These are phyloP conservation scores for Tiphia femorata DNA, from an alignment of 2,888 invertebrate genomes.

Conservation along the genomic window DNA sequence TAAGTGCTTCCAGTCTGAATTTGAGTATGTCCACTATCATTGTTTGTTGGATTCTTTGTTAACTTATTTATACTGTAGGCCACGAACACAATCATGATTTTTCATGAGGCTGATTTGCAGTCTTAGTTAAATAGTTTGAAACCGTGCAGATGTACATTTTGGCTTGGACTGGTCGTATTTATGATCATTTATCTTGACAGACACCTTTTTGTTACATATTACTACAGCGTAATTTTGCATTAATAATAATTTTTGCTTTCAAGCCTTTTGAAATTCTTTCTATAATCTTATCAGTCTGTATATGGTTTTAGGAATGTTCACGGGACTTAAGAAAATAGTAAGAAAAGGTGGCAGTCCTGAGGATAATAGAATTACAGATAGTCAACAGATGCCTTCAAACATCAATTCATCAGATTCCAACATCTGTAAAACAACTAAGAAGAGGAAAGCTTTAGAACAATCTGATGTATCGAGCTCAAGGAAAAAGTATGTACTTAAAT, in stretches of 20 bases:
- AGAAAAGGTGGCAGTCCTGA: conserved; percentile 73
- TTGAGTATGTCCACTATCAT: conserved; percentile 49
- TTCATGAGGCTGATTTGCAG: no score
- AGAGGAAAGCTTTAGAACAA: conserved; percentile 75
- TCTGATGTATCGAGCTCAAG: conserved; percentile 75
- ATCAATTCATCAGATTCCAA: conserved; percentile 70
- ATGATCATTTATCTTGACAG: background rate
- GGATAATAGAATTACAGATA: conserved; percentile 36
- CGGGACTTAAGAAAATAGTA: conserved; percentile 83
- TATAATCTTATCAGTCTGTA: no score
- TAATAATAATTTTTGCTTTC: no score
- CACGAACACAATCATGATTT: no score
- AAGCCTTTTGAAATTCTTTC: no score
- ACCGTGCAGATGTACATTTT: no score
- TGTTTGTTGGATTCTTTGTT: conserved; percentile 13
- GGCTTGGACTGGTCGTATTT: background rate
- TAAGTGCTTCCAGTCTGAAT: conserved; percentile 55
- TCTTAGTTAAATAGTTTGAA: no score
- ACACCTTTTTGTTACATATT: conserved; percentile 19
- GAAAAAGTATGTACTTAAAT: conserved; percentile 73
- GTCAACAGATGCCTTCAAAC: conserved; percentile 34
- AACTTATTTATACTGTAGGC: background rate
- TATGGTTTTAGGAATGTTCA: conserved; percentile 80
- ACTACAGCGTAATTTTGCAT: no score
- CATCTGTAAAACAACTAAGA: conserved; percentile 75